Evolutionary conservation across 2,888 invertebrate species (phyloP), one percentile per base, ranked within the genome.

Genomic region (Acanthoscelides obtectus): DNA sequence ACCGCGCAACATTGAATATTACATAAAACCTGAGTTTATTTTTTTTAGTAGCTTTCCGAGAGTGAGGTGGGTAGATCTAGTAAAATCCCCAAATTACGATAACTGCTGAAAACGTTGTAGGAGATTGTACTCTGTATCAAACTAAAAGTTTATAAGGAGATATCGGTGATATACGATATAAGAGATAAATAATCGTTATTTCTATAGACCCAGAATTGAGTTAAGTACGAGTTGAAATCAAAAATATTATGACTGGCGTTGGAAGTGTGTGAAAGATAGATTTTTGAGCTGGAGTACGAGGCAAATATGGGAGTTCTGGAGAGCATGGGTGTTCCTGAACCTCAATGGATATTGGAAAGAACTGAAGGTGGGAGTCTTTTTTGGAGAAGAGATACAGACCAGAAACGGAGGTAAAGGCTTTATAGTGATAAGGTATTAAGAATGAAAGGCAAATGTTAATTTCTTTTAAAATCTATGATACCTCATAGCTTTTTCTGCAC

Each of bases 261-360:
- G 5, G 45, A 12, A 6, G 1, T 12, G 45, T 12, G 5, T 45
- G 45, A 45, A 12, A 45, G 1, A 12, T 45, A 1, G 3, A 45
- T 45, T n/a, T n/a, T n/a, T n/a, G n/a, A n/a, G n/a, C n/a, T n/a
- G n/a, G n/a, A n/a, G n/a, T 45, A 12, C 5, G 45, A 17, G 1
- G 45, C 22, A 69, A 69, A 20, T 45, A 21, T 68, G 20, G 4
- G 21, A 25, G 22, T 70, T 20, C 1, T 20, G 22, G 17, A 22
- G 22, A 64, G 17, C 22, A 2, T 65, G 63, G 20, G 17, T 1
- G 22, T 22, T 19, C 20, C 17, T 6, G 86, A 86, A 77, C 86
- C 85, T 3, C 81, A 84, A 75, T 86, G 86, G 86, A 84, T 85
- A 75, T 77, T 86, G 79, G 86, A 86, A 75, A 81, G 82, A 68